Base-by-base conservation (phyloP, 2,113 vertebrate species). In the Alectura lathami region DNA sequence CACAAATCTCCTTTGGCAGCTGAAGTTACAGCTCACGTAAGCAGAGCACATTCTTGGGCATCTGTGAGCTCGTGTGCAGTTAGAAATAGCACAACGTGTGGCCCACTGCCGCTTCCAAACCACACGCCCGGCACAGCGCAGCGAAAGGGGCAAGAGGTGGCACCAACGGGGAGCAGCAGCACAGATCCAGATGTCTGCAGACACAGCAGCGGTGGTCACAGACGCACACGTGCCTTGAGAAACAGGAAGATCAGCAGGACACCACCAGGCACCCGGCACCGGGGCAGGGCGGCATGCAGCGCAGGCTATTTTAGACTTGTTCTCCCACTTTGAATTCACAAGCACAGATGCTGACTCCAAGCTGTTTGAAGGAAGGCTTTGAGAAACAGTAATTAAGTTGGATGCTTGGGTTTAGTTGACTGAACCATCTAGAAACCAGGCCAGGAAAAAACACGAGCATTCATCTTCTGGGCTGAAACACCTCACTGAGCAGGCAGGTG, bases 61-160 rank as follows among this genome's bases (percentile, higher is more conserved):
- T 1, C 12, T 6, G 85, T 4, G 3, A 22, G 88, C 57, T 12
- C 29, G 13, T 17, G 10, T 15, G 63, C 75, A 4, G 83, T 48
- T 27, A 34, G 43, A 75, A 90, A 96, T 20, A 78, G 95, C 91
- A 69, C 74, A 9, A n/a, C 7, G 73, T 0, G 26, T 0, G 45
- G 89, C 54, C 83, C 4, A n/a, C 9, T 42, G 81, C 84, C 89
- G 78, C 16, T 29, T 14, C 85, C 82, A 40, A 5, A 22, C 43
- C 23, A 16, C 0, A 24, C 0, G 1, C 9, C 67, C 6, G 43
- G 53, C 11, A 8, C 27, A 9, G 26, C 0, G 7, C 6, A 34
- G 18, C 13, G 11, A 18, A 34, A 66, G 47, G 64, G 76, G 80
- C 67, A 45, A 14, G 1, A n/a, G 48, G 20, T 1, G 18, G 36